phyloP scores from a whole-genome alignment of 1,140 invertebrate species.

The Copidosoma floridanum region DNA sequence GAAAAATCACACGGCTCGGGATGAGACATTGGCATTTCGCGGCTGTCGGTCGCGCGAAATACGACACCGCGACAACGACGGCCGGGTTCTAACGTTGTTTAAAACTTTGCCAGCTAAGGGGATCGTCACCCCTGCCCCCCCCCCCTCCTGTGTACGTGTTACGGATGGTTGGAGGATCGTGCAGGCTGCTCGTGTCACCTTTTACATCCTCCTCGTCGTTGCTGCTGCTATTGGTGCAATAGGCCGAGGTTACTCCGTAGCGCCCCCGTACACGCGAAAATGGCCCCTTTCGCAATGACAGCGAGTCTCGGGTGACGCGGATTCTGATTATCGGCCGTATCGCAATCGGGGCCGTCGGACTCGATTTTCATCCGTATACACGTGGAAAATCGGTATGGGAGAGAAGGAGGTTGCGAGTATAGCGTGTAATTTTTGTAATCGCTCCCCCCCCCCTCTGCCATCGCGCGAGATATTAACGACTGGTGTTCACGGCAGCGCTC shows the following conservation, averaged over 20 bases:
- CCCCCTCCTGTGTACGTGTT: too few species aligned
- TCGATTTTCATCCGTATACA: not conserved
- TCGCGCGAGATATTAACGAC: too few species aligned
- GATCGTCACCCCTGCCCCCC: not conserved
- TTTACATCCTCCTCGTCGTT: conserved; percentile 4
- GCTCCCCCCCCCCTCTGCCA: too few species aligned
- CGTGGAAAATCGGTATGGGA: not conserved
- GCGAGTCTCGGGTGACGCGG: not conserved
- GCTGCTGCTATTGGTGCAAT: conserved; percentile 10
- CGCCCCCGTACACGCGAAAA: too few species aligned
- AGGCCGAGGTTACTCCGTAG: not conserved
- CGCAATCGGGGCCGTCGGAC: not conserved
- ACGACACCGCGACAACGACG: not conserved
- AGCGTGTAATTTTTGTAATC: not conserved
- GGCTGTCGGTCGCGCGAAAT: too few species aligned
- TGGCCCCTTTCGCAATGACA: not conserved
- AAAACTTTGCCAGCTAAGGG: not conserved
- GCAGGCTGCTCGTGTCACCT: not conserved
- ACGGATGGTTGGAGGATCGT: too few species aligned
- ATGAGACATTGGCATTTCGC: too few species aligned
- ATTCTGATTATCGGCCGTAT: not conserved
- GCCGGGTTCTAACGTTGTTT: too few species aligned
- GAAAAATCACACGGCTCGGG: too few species aligned
- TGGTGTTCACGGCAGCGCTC: too few species aligned
- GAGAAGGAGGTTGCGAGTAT: not conserved